A percentile compares a stretch with the other conserved stretches of the same genome.
phyloP scores from a whole-genome alignment of 2,888 invertebrate genomes.

The Griposia aprilina region DNA sequence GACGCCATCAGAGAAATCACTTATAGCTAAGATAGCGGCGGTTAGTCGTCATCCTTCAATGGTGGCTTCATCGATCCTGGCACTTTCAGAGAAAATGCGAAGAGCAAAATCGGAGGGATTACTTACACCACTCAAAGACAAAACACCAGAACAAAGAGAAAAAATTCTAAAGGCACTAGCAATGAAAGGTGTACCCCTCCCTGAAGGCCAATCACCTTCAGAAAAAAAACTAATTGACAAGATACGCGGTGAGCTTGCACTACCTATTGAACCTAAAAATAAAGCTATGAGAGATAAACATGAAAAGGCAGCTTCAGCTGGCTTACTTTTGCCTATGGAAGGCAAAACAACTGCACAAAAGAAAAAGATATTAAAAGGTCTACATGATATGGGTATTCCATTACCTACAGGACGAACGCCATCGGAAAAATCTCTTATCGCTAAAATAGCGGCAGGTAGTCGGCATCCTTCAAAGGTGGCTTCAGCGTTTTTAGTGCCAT shows the following conservation, averaged over 20 bases:
- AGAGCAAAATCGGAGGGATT: constrained; percentile 53
- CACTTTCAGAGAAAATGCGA: constrained; percentile 19
- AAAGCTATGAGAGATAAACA: constrained; percentile 13
- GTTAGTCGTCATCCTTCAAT: constrained; percentile 53
- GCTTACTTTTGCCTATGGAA: background rate
- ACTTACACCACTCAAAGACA: background rate
- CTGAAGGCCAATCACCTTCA: background rate
- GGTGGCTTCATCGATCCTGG: background rate
- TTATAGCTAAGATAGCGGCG: constrained; percentile 62
- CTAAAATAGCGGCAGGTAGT: constrained; percentile 31
- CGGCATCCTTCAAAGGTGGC: background rate
- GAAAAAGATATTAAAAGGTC: constrained; percentile 42
- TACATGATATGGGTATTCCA: constrained; percentile 15
- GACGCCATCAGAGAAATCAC: constrained; percentile 62
- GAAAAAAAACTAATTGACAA: background rate
- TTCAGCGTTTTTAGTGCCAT: background rate
- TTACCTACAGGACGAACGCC: constrained; percentile 48
- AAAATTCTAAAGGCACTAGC: background rate
- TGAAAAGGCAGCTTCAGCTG: constrained; percentile 9
- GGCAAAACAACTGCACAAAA: constrained; percentile 45
- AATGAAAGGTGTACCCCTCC: background rate
- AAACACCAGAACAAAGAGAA: background rate
- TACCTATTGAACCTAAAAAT: constrained; percentile 6
- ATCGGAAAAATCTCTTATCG: constrained; percentile 28
- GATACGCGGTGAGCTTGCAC: background rate